Evolutionary conservation across 2,113 vertebrate genomes (phyloP).

Genomic region (Myrmophylax atrothorax): DNA sequence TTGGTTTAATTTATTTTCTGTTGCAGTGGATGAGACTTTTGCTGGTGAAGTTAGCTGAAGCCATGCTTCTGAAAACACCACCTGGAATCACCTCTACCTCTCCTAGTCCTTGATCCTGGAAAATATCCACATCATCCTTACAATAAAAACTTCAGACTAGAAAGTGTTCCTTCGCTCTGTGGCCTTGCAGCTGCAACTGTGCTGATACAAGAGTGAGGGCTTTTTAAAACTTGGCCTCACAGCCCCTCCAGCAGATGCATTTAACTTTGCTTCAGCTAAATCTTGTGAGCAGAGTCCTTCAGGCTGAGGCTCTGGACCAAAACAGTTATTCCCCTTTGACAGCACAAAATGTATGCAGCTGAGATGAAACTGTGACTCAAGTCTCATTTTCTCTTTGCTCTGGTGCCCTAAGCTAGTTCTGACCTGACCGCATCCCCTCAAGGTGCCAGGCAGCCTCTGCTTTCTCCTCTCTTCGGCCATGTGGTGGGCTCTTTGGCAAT

Average conservation of each 20-base stretch:
- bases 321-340: neutral
- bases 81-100: neutral
- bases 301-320: neutral
- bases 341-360: neutral
- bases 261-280: neutral
- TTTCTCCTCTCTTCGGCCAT: neutral
- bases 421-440: neutral
- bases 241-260: neutral
- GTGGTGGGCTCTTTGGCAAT: neutral
- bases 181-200: neutral
- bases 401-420: neutral
- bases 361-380: neutral
- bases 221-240: neutral
- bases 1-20: neutral
- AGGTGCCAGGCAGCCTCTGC: neutral
- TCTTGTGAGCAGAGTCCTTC: neutral
- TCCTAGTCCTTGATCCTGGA: neutral
- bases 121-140: neutral
- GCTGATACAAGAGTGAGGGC: fast-evolving
- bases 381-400: slow-evolving; percentile 7
- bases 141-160: neutral
- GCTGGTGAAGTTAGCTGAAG: neutral
- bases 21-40: neutral
- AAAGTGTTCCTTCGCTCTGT: neutral
- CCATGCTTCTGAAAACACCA: neutral